Evolutionary conservation across 2,888 invertebrate species (phyloP), one percentile per base, ranked within the genome.

Genomic region (Pollenia angustigena): DNA sequence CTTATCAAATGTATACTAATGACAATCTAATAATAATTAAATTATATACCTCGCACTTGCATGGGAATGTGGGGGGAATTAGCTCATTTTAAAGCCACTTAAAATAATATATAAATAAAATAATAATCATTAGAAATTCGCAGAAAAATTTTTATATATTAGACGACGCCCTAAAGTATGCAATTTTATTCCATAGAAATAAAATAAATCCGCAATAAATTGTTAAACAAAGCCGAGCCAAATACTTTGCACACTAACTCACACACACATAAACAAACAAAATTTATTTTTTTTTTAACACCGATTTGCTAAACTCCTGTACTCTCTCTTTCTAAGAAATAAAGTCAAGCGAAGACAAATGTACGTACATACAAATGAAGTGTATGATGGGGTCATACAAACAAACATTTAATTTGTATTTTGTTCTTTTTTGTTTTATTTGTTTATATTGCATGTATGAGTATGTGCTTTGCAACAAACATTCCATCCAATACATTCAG

Each of bases 151-250:
- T 14, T 23, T 58, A 56, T 60, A 16, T 50, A 23, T 18, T 52
- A 54, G 60, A 1, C 42, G 69, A 66, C 78, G 62, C 83, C 78
- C 56, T 46, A 71, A 56, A 46, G 56, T 78, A 83, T 71, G 71
- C 76, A 76, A 78, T n/a, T 64, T 23, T 44, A 71, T 80, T 66
- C n/a, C 10, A 6, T 18, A 78, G 46, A 78, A 68, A 46, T 32
- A 46, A 56, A 78, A 48, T 46, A 58, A 46, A 46, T 46, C 10
- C 12, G 7, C 23, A 40, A 46, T 56, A 48, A 48, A 66, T 54
- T 14, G 9, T 32, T 12, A 23, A 40, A 8, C 32, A 40, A 16
- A 4, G 46, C 2, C 9, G 12, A 46, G 4, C 8, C 9, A 23
- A 8, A n/a, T 2, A 72, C 14, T 2, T 32, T 6, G 32, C 42